Percentiles rank a stretch among this genome's conserved stretches.
Evolutionary conservation across 2,797 vertebrate species (phyloP).

Genomic region (Sebastes trivittatus): DNA sequence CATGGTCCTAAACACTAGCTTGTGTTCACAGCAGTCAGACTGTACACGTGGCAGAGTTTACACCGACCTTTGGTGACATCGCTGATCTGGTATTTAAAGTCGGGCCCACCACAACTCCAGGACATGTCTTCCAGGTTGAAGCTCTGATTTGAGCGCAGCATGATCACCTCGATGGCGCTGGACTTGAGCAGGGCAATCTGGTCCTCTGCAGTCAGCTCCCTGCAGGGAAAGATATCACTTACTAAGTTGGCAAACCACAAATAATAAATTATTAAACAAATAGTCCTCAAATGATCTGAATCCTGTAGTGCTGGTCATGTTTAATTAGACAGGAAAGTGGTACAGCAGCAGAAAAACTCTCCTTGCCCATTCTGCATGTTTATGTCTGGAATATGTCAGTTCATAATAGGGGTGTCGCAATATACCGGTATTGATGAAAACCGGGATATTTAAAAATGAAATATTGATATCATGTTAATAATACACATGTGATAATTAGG

Average conservation of each 20-base stretch:
- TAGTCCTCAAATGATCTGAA: background rate
- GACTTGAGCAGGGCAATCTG: slow-evolving; percentile 97
- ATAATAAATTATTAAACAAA: background rate
- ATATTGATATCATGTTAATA: no score
- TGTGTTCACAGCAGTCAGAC: slow-evolving; percentile 1
- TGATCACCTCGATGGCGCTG: slow-evolving; percentile 97
- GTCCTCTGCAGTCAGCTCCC: slow-evolving; percentile 93
- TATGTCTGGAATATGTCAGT: background rate
- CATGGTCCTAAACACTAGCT: background rate
- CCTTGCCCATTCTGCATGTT: background rate
- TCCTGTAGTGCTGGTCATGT: background rate
- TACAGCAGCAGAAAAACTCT: background rate
- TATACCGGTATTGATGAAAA: no score
- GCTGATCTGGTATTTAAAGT: slow-evolving; percentile 92
- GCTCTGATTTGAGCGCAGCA: slow-evolving; percentile 97
- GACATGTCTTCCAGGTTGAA: slow-evolving; percentile 96
- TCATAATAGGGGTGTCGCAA: background rate
- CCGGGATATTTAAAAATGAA: no score
- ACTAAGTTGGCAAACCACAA: background rate
- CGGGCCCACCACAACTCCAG: slow-evolving; percentile 91
- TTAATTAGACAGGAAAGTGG: background rate
- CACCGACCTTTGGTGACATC: slow-evolving; percentile 93
- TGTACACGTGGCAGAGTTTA: slow-evolving; percentile 17
- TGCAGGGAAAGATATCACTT: slow-evolving; percentile 53
- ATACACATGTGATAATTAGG: no score